phyloP scores from a whole-genome alignment of 2,888 invertebrate genomes.

The Limulus polyphemus region DNA sequence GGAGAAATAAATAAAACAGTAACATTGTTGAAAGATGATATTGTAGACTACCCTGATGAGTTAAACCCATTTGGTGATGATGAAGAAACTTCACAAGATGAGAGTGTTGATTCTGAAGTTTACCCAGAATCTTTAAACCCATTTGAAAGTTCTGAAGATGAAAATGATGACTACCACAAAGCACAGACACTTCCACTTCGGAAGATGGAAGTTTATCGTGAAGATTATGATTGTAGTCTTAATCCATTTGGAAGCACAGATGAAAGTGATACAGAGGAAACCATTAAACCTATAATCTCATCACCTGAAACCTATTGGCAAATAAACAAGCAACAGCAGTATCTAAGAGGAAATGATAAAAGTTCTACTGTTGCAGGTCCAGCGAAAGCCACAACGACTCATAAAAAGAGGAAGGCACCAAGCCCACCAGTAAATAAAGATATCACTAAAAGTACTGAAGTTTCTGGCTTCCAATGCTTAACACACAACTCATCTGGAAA shows the following conservation, averaged over 20 bases:
- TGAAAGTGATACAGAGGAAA: conserved; percentile 5
- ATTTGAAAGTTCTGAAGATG: conserved; percentile 10
- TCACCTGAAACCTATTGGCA: conserved; percentile 6
- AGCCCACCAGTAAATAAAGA: conserved; percentile 12
- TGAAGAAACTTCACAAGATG: conserved; percentile 38
- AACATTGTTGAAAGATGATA: conserved; percentile 4
- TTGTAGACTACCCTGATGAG: conserved; percentile 54
- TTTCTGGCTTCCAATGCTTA: too few relatives aligned
- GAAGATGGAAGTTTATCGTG: conserved; percentile 5
- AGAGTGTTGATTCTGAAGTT: background rate
- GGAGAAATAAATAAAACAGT: too few relatives aligned
- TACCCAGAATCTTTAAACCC: conserved; percentile 16
- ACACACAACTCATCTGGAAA: background rate
- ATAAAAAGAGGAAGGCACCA: conserved; percentile 23
- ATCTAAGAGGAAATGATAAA: background rate
- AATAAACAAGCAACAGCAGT: background rate
- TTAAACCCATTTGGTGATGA: conserved; percentile 73
- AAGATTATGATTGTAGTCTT: conserved; percentile 18
- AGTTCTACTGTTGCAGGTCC: conserved; percentile 7
- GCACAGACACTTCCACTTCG: background rate
- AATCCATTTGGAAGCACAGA: conserved; percentile 24
- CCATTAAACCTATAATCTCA: background rate
- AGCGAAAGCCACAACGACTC: conserved; percentile 9
- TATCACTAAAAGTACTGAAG: too few relatives aligned
- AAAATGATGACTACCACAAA: conserved; percentile 12